Conservation (phyloP, 2,888 invertebrate genomes). For the Lochmaea capreae region DNA sequence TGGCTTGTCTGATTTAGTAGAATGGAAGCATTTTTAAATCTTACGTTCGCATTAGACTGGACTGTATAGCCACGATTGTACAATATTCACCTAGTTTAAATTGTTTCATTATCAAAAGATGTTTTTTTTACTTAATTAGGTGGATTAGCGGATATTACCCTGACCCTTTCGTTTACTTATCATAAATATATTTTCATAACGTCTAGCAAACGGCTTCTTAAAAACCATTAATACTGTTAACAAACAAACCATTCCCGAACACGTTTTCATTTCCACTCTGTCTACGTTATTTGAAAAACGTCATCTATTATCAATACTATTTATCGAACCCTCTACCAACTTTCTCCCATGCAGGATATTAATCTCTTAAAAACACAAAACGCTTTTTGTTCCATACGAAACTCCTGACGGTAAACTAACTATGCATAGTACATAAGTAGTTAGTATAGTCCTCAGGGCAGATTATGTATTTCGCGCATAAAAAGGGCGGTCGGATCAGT, state of each 20-base stretch:
- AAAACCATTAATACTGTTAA: not conserved
- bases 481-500: conserved; percentile 17
- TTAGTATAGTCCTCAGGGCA: conserved; percentile 12
- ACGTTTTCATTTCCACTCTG: not conserved
- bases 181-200: not conserved
- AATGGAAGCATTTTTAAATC: too few relatives aligned
- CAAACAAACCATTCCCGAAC: not conserved
- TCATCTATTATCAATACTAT: not conserved
- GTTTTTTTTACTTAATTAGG: too few relatives aligned
- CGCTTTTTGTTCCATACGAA: conserved; percentile 17
- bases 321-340: not conserved
- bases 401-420: conserved; percentile 5
- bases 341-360: conserved; percentile 2
- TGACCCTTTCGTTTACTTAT: not conserved
- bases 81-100: too few relatives aligned
- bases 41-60: too few relatives aligned
- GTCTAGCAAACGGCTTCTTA: not conserved
- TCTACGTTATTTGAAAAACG: not conserved
- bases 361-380: conserved; percentile 14
- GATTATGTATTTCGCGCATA: conserved; percentile 21
- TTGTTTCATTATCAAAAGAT: too few relatives aligned
- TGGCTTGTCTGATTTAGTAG: too few relatives aligned
- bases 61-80: too few relatives aligned
- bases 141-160: too few relatives aligned
- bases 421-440: conserved; percentile 5